Percentiles rank a stretch among this genome's conserved stretches.
Evolutionary conservation across 2,888 invertebrate genomes (phyloP).

Genomic region (Dendrolimus houi): DNA sequence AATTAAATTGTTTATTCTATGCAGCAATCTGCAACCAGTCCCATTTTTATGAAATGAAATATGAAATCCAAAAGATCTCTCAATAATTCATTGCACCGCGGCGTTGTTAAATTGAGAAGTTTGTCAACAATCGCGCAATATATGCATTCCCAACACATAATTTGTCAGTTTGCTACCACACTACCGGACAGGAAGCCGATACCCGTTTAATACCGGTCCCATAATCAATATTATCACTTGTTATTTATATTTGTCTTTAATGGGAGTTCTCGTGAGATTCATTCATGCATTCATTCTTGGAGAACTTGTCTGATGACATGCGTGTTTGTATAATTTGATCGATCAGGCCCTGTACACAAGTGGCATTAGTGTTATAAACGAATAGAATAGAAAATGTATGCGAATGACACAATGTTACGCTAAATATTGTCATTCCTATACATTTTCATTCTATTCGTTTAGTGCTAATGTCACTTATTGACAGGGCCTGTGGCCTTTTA

Average conservation of each 20-base stretch:
- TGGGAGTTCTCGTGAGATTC: neutral
- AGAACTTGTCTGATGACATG: too few species aligned
- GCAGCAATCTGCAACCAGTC: too few species aligned
- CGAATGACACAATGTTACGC: too few species aligned
- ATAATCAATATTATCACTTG: neutral
- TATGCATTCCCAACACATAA: neutral
- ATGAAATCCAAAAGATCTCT: neutral
- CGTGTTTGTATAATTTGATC: neutral
- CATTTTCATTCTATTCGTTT: too few species aligned
- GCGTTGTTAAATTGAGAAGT: neutral
- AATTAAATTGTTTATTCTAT: too few species aligned
- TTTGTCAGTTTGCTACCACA: neutral
- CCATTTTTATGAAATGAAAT: too few species aligned
- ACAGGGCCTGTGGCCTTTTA: too few species aligned
- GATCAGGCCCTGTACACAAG: conserved; percentile 5
- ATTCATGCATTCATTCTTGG: neutral
- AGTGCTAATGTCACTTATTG: too few species aligned
- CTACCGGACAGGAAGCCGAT: neutral
- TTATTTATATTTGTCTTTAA: neutral
- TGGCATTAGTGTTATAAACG: neutral
- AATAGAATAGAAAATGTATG: too few species aligned
- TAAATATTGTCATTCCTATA: too few species aligned
- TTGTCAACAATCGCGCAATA: neutral
- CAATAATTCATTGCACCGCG: neutral
- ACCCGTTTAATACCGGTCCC: neutral